phyloP scores from a whole-genome alignment of 1,140 invertebrate genomes.

The Liolophura sinensis region DNA sequence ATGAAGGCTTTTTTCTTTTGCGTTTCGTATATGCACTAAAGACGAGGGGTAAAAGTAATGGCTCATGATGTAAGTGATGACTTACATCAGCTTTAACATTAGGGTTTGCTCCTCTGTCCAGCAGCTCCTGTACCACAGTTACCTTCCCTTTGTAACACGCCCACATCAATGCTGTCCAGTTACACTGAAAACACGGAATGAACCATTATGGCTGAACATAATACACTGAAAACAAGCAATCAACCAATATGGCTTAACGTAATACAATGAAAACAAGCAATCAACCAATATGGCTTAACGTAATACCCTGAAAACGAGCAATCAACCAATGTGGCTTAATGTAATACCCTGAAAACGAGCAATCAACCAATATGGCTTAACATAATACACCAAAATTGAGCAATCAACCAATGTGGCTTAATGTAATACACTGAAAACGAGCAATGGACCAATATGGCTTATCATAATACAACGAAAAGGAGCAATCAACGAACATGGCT shows the following conservation, averaged over 20 bases:
- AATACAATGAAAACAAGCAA: background rate
- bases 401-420: background rate
- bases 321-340: too few species aligned
- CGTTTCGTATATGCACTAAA: too few species aligned
- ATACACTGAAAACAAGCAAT: too few species aligned
- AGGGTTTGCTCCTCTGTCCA: conserved; percentile 87
- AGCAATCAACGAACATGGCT: background rate
- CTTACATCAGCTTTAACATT: conserved; percentile 88
- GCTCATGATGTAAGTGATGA: background rate
- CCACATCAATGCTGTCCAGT: conserved; percentile 98
- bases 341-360: conserved; percentile 1
- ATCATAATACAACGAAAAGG: too few species aligned
- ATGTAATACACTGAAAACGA: too few species aligned
- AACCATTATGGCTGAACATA: background rate
- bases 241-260: too few species aligned
- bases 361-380: too few species aligned
- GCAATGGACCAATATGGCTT: too few species aligned
- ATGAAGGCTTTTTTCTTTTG: too few species aligned
- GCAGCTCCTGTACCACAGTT: conserved; percentile 77
- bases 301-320: too few species aligned
- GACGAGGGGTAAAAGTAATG: too few species aligned
- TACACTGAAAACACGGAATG: conserved; percentile 68
- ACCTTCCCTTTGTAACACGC: conserved; percentile 90
- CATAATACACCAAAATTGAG: too few species aligned
- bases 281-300: background rate